Evolutionary conservation across 2,113 vertebrate species (phyloP).

Genomic region (Nerophis ophidion): DNA sequence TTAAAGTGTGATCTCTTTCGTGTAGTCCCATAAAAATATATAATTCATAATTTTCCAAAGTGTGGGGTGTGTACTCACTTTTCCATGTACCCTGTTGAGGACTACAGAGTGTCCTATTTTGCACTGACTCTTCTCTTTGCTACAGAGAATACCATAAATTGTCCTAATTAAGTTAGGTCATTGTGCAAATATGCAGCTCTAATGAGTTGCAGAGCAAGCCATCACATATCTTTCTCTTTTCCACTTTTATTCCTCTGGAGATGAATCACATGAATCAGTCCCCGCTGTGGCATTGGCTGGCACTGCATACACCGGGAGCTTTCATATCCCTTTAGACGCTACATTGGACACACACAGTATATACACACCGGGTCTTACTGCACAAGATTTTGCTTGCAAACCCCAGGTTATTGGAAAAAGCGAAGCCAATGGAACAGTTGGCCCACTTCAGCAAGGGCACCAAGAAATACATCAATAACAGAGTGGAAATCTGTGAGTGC

Average conservation of each 20-base stretch:
- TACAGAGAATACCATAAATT: slow-evolving; percentile 7
- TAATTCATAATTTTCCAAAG: too few species aligned
- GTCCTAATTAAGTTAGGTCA: slow-evolving; percentile 30
- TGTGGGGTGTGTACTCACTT: background rate
- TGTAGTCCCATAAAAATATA: too few species aligned
- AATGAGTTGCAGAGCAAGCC: slow-evolving; percentile 4
- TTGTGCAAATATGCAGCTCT: slow-evolving; percentile 31
- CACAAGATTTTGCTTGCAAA: slow-evolving; percentile 29
- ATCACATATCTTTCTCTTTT: slow-evolving; percentile 15
- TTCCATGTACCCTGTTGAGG: background rate
- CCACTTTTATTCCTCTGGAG: slow-evolving; percentile 31
- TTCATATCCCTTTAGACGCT: slow-evolving; percentile 48
- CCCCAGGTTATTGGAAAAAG: slow-evolving; percentile 47
- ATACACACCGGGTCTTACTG: slow-evolving; percentile 12
- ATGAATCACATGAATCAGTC: slow-evolving; percentile 50
- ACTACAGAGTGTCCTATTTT: slow-evolving; percentile 4
- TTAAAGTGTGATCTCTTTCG: too few species aligned
- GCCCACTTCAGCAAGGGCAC: slow-evolving; percentile 35
- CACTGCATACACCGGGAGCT: slow-evolving; percentile 35
- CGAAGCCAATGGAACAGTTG: slow-evolving; percentile 42
- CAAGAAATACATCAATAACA: slow-evolving; percentile 41
- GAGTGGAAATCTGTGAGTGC: slow-evolving; percentile 23
- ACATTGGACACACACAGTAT: slow-evolving; percentile 40
- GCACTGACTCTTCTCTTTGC: background rate
- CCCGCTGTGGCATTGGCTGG: slow-evolving; percentile 25